A percentile compares a stretch with the other conserved stretches of the same genome.
phyloP scores from a whole-genome alignment of 2,888 invertebrate species.

The Troides oblongomaculatus region DNA sequence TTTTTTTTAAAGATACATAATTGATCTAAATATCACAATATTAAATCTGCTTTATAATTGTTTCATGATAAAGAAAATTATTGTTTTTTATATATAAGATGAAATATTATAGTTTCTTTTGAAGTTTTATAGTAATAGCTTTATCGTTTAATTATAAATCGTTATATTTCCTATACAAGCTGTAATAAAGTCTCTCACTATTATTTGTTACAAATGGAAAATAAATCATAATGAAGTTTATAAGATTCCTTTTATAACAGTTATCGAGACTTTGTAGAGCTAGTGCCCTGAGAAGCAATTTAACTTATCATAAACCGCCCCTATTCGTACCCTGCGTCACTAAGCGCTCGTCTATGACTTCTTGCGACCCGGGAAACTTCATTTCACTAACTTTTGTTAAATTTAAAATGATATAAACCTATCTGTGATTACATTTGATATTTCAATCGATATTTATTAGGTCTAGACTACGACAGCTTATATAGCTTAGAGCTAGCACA shows the following conservation, averaged over 20 bases:
- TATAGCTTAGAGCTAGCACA: no score
- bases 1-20: no score
- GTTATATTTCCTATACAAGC: not conserved
- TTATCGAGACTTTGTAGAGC: conserved; percentile 3
- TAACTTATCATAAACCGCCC: conserved; percentile 10
- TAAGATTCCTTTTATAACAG: not conserved
- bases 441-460: not conserved
- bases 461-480: not conserved
- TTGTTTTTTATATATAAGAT: no score
- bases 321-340: not conserved
- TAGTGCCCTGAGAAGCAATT: conserved; percentile 16
- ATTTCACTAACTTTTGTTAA: not conserved
- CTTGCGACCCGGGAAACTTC: conserved; percentile 3
- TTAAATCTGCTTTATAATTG: no score
- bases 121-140: no score
- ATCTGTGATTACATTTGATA: not conserved
- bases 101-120: no score
- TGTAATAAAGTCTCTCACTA: not conserved
- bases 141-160: no score
- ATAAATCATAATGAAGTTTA: conserved; percentile 4
- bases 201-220: not conserved
- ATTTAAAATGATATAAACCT: not conserved
- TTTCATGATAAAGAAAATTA: no score
- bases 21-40: no score
- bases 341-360: not conserved